Evolutionary conservation across 2,888 invertebrate species (phyloP), one percentile per base, ranked within the genome.

Genomic region (Philhelius pedissequus): DNA sequence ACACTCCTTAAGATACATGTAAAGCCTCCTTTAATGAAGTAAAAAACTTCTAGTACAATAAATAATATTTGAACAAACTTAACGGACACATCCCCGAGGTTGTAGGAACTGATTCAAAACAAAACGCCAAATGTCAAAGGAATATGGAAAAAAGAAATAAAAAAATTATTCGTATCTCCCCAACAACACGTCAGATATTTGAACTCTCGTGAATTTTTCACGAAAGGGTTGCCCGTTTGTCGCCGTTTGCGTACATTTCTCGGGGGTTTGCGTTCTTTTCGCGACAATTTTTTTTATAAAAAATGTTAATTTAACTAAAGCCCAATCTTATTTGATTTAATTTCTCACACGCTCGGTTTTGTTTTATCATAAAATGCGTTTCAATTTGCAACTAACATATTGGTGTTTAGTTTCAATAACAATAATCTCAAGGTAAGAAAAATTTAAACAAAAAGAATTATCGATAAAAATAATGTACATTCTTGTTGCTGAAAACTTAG

Each of bases 141-240:
- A 30, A 20, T 5, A 35, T n/a, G n/a, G n/a, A 48, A 48, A 20
- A 20, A 43, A 18, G 7, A 7, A 56, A 69, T 75, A 9, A 79
- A 75, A 79, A 84, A 80, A 66, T 13, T 32, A 4, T 27, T 15
- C 9, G 11, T 32, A 54, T 52, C 80, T 79, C 83, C 71, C 80
- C 60, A 80, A 80, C 80, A 76, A 84, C 80, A 84, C 84, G 84
- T 84, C 84, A 84, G 80, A 71, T 71, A 80, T 84, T 83, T 73
- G 80, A 79, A 56, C 68, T 80, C 84, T 79, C 40, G 68, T 64
- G 68, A 80, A 80, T 76, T 79, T 56, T 80, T 84, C 58, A 54
- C 32, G 69, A 80, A 68, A 75, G 84, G 84, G 84, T 80, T 80
- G 80, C 71, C 66, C 71, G 76, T 40, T 68, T 40, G 62, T 62